Conservation (phyloP, 2,888 invertebrate species). For the Megamerina dolium region DNA sequence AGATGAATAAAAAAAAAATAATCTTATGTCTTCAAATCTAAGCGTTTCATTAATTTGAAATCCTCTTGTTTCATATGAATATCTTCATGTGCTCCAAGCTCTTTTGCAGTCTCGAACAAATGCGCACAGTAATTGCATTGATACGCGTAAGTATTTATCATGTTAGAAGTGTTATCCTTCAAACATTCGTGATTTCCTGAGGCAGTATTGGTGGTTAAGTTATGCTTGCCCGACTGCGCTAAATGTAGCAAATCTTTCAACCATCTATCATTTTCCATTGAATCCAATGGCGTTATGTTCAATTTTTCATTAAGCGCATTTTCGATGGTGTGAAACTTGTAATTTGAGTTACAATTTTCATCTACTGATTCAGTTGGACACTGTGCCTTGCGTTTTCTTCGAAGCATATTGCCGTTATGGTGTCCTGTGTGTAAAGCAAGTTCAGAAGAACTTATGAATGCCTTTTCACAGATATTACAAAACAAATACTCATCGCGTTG, state of each 20-base stretch:
- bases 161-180: no score
- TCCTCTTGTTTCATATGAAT: conserved; percentile 10
- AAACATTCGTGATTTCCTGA: no score
- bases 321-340: not conserved
- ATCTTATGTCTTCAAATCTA: no score
- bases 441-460: not conserved
- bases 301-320: not conserved
- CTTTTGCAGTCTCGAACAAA: conserved; percentile 16
- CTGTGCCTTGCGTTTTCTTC: conserved; percentile 8
- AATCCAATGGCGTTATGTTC: not conserved
- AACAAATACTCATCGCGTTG: conserved; percentile 11
- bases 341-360: conserved; percentile 18
- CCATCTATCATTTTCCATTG: conserved; percentile 11
- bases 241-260: conserved; percentile 12
- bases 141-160: no score
- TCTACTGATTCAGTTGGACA: conserved; percentile 2
- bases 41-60: conserved; percentile 6
- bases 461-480: conserved; percentile 10
- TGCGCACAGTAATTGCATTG: conserved; percentile 24
- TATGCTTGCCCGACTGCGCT: not conserved
- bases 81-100: conserved; percentile 16
- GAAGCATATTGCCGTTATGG: conserved; percentile 4
- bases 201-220: conserved; percentile 7
- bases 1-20: no score
- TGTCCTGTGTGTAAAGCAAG: no score